A percentile compares a stretch with the other conserved stretches of the same genome.
Evolutionary conservation across 2,113 vertebrate genomes (phyloP).

Genomic region (Peromyscus californicus): DNA sequence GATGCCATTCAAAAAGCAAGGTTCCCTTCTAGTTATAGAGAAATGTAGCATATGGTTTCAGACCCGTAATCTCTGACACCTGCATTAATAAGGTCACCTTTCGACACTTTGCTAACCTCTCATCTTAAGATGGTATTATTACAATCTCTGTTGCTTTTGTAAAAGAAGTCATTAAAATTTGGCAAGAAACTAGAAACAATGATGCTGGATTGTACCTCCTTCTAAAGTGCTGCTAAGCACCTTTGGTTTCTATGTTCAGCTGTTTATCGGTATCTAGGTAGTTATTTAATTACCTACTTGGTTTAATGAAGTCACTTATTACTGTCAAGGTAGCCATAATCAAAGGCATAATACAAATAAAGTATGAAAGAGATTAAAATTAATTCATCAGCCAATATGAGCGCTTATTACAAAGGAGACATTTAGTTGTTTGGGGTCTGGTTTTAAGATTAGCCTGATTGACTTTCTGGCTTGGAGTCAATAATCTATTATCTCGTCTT

Average conservation of each 20-base stretch:
- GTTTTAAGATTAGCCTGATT: slow-evolving; percentile 78
- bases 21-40: not conserved
- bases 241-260: slow-evolving; percentile 80
- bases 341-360: slow-evolving; percentile 70
- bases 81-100: not conserved
- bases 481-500: slow-evolving; percentile 77
- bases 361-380: slow-evolving; percentile 75
- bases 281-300: slow-evolving; percentile 74
- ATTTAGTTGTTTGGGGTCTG: slow-evolving; percentile 75
- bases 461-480: slow-evolving; percentile 82
- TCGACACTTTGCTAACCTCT: not conserved
- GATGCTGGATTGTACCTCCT: slow-evolving; percentile 17
- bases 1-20: not conserved
- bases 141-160: slow-evolving; percentile 59
- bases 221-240: slow-evolving; percentile 68
- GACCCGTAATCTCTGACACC: not conserved
- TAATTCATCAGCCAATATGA: slow-evolving; percentile 74
- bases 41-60: slow-evolving; percentile 11
- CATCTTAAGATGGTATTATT: not conserved
- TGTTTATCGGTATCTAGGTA: slow-evolving; percentile 78
- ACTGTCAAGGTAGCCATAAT: slow-evolving; percentile 70
- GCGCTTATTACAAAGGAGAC: slow-evolving; percentile 66
- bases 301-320: slow-evolving; percentile 74
- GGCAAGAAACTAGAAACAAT: slow-evolving; percentile 53
- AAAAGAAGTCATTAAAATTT: slow-evolving; percentile 59